Base-by-base conservation (phyloP, 1,140 invertebrate genomes). In the Anagrus nilaparvatae region DNA sequence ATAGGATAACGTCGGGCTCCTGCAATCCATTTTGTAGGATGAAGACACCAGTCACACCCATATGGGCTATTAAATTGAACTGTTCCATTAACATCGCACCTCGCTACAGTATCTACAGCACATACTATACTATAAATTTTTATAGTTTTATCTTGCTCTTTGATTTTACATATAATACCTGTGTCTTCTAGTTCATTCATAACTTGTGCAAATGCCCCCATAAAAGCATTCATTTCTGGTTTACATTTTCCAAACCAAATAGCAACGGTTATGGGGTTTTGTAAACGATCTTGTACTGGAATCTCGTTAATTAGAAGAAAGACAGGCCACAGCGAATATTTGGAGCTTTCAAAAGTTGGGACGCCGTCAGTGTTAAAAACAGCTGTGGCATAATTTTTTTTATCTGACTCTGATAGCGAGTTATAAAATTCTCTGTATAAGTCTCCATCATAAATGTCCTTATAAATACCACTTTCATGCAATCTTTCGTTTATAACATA, bases 41-140 rank as follows among this genome's bases (percentile, higher is more conserved):
- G 23, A 28, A 18, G 5, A 25, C 36, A 38, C 36, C 36, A 38
- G 28, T 38, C 28, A 14, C 36, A 38, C 21, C 36, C 36, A 14
- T 17, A 28, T 10, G 27, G 3, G 1, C 2, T 25, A 28, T 38
- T 38, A 28, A 38, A 38, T 16, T 38, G 36, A 10, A 28, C 28
- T 1, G 5, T 28, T 9, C 36, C 36, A n/a, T 38, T n/a, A 27
- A 40, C 31, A 31, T 27, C 18, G 8, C 27, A 17, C 21, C 29
- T 13, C 4, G 38, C 38, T 13, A 31, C 27, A n/a, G 38, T 21
- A 14, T 40, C 38, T 6, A 40, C 38, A 18, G 14, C 16, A 19
- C 32, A 38, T 10, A 25, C 9, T 10, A 38, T 3, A 8, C 27
- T 10, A 18, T 38, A 38, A 1, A 28, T 8, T 19, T 38, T 38